Evolutionary conservation across 2,888 invertebrate species (phyloP).

Genomic region (Watsonalla binaria): DNA sequence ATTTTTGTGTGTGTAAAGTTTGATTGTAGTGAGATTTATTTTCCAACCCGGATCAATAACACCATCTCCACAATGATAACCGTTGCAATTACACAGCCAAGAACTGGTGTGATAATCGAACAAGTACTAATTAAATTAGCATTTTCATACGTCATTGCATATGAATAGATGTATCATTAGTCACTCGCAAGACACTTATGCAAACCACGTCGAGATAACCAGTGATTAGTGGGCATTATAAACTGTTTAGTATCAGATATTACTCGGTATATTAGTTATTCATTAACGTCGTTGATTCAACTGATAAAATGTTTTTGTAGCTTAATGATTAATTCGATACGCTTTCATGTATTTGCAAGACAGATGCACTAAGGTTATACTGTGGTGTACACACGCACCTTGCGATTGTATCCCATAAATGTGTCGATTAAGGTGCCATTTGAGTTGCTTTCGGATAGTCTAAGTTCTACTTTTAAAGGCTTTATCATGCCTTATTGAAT

Average conservation of each 20-base stretch:
- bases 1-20: too few relatives aligned
- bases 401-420: too few relatives aligned
- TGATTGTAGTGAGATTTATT: background rate
- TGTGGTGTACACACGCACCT: too few relatives aligned
- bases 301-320: background rate
- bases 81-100: background rate
- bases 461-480: too few relatives aligned
- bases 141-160: conserved; percentile 2
- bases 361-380: background rate
- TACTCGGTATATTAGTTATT: background rate
- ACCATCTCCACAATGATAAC: conserved; percentile 1
- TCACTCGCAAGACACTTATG: conserved; percentile 14
- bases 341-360: background rate
- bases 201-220: conserved; percentile 25
- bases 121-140: conserved; percentile 1
- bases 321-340: background rate
- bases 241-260: conserved; percentile 1
- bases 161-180: background rate
- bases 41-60: background rate
- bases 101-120: background rate
- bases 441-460: too few relatives aligned
- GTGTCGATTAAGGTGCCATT: too few relatives aligned
- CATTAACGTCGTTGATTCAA: background rate
- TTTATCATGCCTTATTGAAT: too few relatives aligned
- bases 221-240: conserved; percentile 28